These are phyloP conservation scores for Rhagologus leucostigma DNA, from an alignment of 2,113 vertebrate species.

Conservation along the genomic window DNA sequence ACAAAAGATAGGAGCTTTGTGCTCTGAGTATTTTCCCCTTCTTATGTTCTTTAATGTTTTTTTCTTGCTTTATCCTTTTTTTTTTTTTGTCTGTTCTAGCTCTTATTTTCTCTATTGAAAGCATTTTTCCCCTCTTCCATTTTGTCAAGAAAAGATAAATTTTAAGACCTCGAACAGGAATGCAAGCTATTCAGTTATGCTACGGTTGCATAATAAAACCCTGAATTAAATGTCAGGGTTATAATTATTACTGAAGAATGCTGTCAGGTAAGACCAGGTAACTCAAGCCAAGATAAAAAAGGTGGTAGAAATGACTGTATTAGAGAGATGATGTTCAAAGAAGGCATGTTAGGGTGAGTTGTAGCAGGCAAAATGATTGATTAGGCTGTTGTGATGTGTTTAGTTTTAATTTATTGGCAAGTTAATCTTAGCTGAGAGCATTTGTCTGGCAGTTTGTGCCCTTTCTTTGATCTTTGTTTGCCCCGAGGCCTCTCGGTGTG, in stretches of 20 bases:
- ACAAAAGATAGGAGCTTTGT: not conserved
- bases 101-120: not conserved
- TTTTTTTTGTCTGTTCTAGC: not conserved
- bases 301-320: not conserved
- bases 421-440: not conserved
- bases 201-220: not conserved
- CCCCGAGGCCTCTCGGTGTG: fast-evolving
- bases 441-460: not conserved
- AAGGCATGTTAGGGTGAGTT: not conserved
- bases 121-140: not conserved
- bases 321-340: not conserved
- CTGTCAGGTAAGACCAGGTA: not conserved
- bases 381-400: not conserved
- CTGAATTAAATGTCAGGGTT: slow-evolving; percentile 11
- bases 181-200: not conserved
- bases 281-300: not conserved
- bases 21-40: not conserved
- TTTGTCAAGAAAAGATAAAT: not conserved
- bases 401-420: not conserved
- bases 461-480: not conserved
- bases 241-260: not conserved
- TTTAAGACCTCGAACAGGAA: not conserved
- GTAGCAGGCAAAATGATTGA: not conserved
- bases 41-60: not conserved
- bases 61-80: not conserved